Percentiles rank a stretch among this genome's conserved stretches.
These are phyloP conservation scores for Lordiphosa fenestrarum DNA, from an alignment of 2,888 invertebrate species.

Conservation along the genomic window DNA sequence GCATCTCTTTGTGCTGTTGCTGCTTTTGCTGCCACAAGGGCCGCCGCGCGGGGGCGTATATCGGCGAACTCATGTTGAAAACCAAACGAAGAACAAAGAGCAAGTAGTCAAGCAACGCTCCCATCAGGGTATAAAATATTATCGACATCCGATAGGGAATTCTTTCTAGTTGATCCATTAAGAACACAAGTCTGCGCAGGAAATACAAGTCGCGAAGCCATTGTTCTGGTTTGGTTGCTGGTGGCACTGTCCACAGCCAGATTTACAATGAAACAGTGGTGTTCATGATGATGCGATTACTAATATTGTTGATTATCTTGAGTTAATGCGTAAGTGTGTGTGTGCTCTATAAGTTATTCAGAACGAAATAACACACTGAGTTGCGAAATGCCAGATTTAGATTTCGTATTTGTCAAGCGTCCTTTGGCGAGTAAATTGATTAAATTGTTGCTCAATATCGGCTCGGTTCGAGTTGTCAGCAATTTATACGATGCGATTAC, in stretches of 20 bases:
- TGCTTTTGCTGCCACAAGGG: conserved; percentile 27
- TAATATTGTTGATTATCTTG: conserved; percentile 16
- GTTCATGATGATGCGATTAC: conserved; percentile 44
- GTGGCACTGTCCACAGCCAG: conserved; percentile 38
- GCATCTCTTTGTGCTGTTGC: conserved; percentile 9
- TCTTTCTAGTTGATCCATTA: conserved; percentile 34
- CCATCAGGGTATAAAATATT: conserved; percentile 40
- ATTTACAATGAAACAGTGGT: conserved; percentile 22
- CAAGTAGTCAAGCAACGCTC: conserved; percentile 49
- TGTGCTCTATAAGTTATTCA: conserved; percentile 20
- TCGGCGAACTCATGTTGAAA: conserved; percentile 56
- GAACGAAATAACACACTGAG: conserved; percentile 52
- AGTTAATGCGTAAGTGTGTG: background rate
- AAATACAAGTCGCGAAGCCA: conserved; percentile 41
- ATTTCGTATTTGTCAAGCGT: conserved; percentile 21
- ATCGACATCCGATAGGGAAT: conserved; percentile 39
- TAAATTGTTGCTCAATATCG: conserved; percentile 21
- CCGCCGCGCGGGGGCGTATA: conserved; percentile 40
- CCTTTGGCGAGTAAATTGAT: conserved; percentile 15
- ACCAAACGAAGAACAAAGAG: conserved; percentile 47
- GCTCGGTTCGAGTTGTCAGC: conserved; percentile 23
- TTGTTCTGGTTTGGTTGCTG: conserved; percentile 41
- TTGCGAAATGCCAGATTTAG: conserved; percentile 48
- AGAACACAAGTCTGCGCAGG: conserved; percentile 29
- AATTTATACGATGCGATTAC: conserved; percentile 34